Percentiles rank a stretch among this genome's conserved stretches.
Evolutionary conservation across 2,797 vertebrate genomes (phyloP).

Genomic region (Momotus momota): DNA sequence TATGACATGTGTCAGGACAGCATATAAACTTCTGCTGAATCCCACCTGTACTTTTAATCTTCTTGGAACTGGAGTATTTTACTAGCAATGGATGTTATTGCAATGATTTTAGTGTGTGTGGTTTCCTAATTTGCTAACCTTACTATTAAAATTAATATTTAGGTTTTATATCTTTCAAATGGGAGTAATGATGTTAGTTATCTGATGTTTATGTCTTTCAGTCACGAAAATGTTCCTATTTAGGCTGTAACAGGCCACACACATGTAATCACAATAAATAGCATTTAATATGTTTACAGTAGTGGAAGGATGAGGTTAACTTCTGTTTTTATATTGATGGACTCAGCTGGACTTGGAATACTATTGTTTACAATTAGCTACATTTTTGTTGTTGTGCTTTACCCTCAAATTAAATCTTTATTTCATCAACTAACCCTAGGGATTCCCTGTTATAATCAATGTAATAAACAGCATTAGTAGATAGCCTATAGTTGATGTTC

Average conservation of each 20-base stretch:
- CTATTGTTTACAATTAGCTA: constrained; percentile 86
- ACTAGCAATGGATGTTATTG: constrained; percentile 32
- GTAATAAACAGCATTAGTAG: constrained; percentile 82
- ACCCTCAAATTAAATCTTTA: constrained; percentile 83
- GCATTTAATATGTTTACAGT: constrained; percentile 93
- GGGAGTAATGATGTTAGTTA: constrained; percentile 78
- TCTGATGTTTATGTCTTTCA: constrained; percentile 85
- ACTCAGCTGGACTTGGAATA: constrained; percentile 83
- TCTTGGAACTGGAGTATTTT: constrained; percentile 41
- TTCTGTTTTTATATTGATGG: constrained; percentile 86
- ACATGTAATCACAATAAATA: constrained; percentile 91
- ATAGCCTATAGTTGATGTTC: constrained; percentile 65
- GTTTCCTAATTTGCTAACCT: constrained; percentile 75
- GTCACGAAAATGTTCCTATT: constrained; percentile 87
- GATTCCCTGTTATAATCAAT: constrained; percentile 79
- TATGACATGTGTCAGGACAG: constrained; percentile 74
- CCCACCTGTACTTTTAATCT: constrained; percentile 77
- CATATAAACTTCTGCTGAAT: constrained; percentile 71
- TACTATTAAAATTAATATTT: constrained; percentile 88
- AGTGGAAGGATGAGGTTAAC: constrained; percentile 83
- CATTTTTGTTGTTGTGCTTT: constrained; percentile 87
- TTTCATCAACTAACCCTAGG: constrained; percentile 82
- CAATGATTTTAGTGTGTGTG: constrained; percentile 48
- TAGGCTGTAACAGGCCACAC: constrained; percentile 84
- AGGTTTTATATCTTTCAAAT: constrained; percentile 79